Evolutionary conservation across 2,888 invertebrate genomes (phyloP), one percentile per base, ranked within the genome.

Genomic region (Pheosia gnoma): DNA sequence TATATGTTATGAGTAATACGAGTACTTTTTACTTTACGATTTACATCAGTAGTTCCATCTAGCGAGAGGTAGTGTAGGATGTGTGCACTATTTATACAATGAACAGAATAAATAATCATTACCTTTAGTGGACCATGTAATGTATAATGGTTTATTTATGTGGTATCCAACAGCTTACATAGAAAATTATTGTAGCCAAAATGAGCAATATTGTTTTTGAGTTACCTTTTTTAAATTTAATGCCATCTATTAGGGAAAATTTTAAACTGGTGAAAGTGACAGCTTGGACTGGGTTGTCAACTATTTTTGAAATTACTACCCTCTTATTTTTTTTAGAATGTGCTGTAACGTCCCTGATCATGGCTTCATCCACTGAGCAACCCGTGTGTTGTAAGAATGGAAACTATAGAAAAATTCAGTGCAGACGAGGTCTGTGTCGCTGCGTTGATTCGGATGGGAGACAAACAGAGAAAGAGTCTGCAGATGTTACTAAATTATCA

Each of bases 321-420:
- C 25, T 25, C 25, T n/a, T n/a, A 25, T 1, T 25, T 25, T 25
- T 25, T 25, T 25, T 83, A 96, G 96, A 95, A 82, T 96, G 96
- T 77, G 95, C 95, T 0, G 84, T 94, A 77, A 94, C 95, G 0
- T 80, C 87, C 3, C 72, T 86, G 37, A 61, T 95, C 8, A 86
- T 95, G 83, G 76, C 80, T 0, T 80, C 85, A 57, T 87, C 90
- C 0, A 71, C 76, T 1, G 93, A 94, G 68, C 82, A 89, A 57
- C 96, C 96, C 0, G 82, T 89, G 0, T 96, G 96, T 77, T 94
- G 95, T 71, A 75, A 79, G 7, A 95, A 95, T 80, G 96, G 96
- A 11, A 96, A 95, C 80, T 96, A 95, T 79, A 86, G 94, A 59
- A 74, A 78, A 5, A 87, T 95, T 57, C 96, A 96, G 77, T 96